Conservation (phyloP, 2,888 invertebrate genomes). For the Clunio marinus region DNA sequence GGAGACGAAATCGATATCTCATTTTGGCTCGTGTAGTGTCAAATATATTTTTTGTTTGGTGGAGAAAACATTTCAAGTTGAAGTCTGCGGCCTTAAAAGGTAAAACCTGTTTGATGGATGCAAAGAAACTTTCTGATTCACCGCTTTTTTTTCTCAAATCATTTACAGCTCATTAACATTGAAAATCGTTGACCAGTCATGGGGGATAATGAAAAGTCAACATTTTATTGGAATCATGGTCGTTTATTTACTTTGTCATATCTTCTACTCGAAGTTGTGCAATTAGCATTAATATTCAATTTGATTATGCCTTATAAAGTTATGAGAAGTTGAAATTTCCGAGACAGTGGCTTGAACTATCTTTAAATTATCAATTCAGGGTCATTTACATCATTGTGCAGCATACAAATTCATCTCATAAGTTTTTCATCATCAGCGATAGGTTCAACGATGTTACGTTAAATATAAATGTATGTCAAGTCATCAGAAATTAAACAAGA, state of each 20-base stretch:
- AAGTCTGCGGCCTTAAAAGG: not conserved
- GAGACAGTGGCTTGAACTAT: not conserved
- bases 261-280: not conserved
- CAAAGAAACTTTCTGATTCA: conserved; percentile 18
- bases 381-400: not conserved
- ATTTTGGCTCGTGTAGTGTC: no score
- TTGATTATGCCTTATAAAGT: not conserved
- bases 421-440: not conserved
- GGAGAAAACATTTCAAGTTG: conserved; percentile 14
- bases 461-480: conserved; percentile 18
- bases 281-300: not conserved
- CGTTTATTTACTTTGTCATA: not conserved
- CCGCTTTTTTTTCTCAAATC: conserved; percentile 5
- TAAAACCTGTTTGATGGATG: not conserved
- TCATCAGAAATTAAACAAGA: conserved; percentile 3
- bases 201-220: not conserved
- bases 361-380: not conserved
- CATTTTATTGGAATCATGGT: conserved; percentile 25
- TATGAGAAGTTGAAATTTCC: not conserved
- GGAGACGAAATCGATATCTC: conserved; percentile 15
- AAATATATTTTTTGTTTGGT: not conserved
- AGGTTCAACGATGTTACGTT: not conserved
- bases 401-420: not conserved
- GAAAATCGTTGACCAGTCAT: not conserved
- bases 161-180: conserved; percentile 29